A percentile compares a stretch with the other conserved stretches of the same genome.
These are phyloP conservation scores for Hermetia illucens DNA, from an alignment of 1,140 invertebrate genomes.

Conservation along the genomic window DNA sequence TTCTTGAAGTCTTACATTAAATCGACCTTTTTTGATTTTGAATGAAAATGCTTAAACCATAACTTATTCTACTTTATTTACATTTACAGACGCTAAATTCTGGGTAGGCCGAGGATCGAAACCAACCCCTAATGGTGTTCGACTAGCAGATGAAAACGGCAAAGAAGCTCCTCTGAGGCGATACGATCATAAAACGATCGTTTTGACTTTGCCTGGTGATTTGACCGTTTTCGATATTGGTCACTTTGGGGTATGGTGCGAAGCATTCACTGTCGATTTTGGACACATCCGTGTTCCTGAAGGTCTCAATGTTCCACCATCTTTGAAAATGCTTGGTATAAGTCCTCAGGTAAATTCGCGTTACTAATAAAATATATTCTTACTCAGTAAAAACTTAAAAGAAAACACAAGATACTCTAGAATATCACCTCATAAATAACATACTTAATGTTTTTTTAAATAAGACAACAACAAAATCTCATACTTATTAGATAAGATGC, in stretches of 20 bases:
- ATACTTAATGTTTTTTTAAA: too few species aligned
- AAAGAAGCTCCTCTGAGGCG: slow-evolving; percentile 59
- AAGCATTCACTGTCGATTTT: slow-evolving; percentile 80
- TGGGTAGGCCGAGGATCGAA: slow-evolving; percentile 71
- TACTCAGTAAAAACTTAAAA: too few species aligned
- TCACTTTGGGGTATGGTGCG: slow-evolving; percentile 76
- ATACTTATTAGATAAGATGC: too few species aligned
- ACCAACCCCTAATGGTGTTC: slow-evolving; percentile 62
- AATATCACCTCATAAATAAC: too few species aligned
- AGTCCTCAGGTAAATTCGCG: slow-evolving; percentile 68
- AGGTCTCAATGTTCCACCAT: slow-evolving; percentile 71
- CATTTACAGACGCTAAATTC: slow-evolving; percentile 70
- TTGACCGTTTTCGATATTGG: slow-evolving; percentile 72
- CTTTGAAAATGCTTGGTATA: slow-evolving; percentile 81
- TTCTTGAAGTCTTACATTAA: too few species aligned
- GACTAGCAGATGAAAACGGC: slow-evolving; percentile 79
- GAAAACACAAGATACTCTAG: too few species aligned
- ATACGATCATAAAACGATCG: slow-evolving; percentile 74
- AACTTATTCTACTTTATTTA: slow-evolving; percentile 4
- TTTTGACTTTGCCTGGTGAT: slow-evolving; percentile 66
- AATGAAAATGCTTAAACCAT: too few species aligned
- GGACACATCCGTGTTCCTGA: slow-evolving; percentile 65
- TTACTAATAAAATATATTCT: slow-evolving; percentile 16
- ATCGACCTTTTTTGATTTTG: too few species aligned
- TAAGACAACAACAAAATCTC: too few species aligned